Conservation (phyloP, 2,797 vertebrate genomes). For the Anguilla marmorata region DNA sequence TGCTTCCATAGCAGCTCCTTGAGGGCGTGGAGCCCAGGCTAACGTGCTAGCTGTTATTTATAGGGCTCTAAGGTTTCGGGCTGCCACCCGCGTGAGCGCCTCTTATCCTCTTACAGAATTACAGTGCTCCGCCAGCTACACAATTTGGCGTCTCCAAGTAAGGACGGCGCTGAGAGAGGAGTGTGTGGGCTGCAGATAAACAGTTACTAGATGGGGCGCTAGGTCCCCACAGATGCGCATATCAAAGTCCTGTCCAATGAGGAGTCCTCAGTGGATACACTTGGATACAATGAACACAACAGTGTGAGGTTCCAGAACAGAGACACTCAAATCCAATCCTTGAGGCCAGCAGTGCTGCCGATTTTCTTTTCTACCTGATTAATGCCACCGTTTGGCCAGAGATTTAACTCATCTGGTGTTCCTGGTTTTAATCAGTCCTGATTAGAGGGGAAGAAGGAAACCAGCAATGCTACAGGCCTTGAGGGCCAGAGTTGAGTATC, state of each 20-base stretch:
- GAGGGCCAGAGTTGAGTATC: neutral
- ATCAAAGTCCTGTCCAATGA: neutral
- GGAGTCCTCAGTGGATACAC: neutral
- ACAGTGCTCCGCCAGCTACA: conserved; percentile 15
- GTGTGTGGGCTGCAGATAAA: neutral
- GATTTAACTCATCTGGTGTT: neutral
- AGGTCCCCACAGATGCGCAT: neutral
- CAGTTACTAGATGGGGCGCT: neutral
- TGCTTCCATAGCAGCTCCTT: conserved; percentile 27
- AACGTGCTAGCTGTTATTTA: conserved; percentile 66
- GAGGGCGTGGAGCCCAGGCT: conserved; percentile 53
- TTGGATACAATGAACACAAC: neutral
- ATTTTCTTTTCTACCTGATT: neutral
- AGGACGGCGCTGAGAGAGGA: conserved; percentile 4
- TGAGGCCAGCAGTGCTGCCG: neutral
- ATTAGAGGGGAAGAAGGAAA: neutral
- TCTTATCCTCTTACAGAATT: conserved; percentile 42
- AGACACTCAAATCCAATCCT: neutral
- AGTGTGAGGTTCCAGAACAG: neutral
- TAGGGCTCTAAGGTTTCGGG: conserved; percentile 64
- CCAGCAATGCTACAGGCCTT: neutral
- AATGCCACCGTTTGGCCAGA: neutral
- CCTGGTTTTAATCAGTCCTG: too few species aligned
- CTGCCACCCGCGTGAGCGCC: conserved; percentile 57
- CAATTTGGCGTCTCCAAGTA: conserved; percentile 26